Base-by-base conservation (phyloP, 2,888 invertebrate genomes). In the Pantelozetes paolii region DNA sequence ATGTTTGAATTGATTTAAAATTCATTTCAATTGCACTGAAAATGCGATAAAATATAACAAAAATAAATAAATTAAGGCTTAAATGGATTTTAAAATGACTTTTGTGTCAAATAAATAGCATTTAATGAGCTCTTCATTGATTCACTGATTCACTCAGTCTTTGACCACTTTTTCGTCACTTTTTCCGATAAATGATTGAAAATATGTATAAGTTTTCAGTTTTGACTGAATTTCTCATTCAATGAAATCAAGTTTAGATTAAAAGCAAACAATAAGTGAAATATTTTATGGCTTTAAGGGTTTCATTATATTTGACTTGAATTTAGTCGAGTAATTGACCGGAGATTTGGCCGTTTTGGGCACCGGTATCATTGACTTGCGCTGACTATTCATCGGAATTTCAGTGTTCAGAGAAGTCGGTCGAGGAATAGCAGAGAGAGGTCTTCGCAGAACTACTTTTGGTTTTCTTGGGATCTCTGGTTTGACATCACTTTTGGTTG, bases 281-380 rank as follows among this genome's bases (percentile, higher is more conserved):
- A 36, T 36, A 36, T 8, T 36, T 36, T 36, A 36, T 36, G 36
- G 9, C 9, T 36, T 36, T 5, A 36, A 36, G 9, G 36, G n/a
- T n/a, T n/a, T n/a, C n/a, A n/a, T n/a, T n/a, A 26, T 28, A 30
- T 59, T 59, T 59, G 59, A 23, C 59, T 59, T 59, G 15, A 59
- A 11, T 59, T 59, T 59, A 13, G 59, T 5, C 28, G 15, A 8
- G 18, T 28, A 59, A 28, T 15, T 28, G 28, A 30, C 30, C 8
- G 32, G 32, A 64, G 72, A 72, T 15, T 26, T 72, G n/a, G 40
- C 40, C 1, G 62, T 30, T 67, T 74, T 75, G n/a, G 75, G 71
- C 26, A 75, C 62, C 36, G 75, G 75, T 18, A 75, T 75, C 54
- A 75, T 40, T 28, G 75, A 75, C 32, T 48, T 48, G 32, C 30